Evolutionary conservation across 2,888 invertebrate species (phyloP), one percentile per base, ranked within the genome.

Genomic region (Chirona hameri): DNA sequence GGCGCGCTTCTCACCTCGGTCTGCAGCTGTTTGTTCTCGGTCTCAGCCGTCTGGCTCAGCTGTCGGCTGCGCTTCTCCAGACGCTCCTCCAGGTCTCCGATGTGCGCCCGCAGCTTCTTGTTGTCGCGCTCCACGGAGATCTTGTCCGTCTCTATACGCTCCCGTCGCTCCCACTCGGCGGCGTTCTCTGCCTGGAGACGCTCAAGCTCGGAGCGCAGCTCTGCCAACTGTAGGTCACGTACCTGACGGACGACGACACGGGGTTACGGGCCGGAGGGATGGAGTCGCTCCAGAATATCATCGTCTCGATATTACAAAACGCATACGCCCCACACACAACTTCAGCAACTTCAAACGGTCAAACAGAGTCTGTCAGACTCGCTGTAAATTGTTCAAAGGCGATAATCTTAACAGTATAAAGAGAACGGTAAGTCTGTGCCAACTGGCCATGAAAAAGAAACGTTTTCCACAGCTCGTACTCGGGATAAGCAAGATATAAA

Each of bases 101-200:
- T 88, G 87, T 94, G 93, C 29, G 88, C 88, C 48, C 90, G 88
- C 80, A 97, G 87, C 87, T 96, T 95, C 87, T 97, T 97, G 87
- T 96, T 97, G 86, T 97, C 97, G 65, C 97, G 90, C 87, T 97
- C 93, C 85, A 97, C 90, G 5, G 76, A 39, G 1, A 76, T 24
- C 87, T 96, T 96, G 86, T 97, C 97, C 0, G 96, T 95, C 89
- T 97, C 97, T 81, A 97, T 88, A 12, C 95, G 90, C 88, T 97
- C 97, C 9, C 97, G 90, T 88, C 95, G 95, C 29, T 94, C 95
- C 97, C 97, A 97, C 87, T 97, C 97, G 0, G 94, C 92, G 0
- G 96, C 96, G 88, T 97, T 97, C 89, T 97, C 97, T 0, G 94
- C 93, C 89, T 97, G 97, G 24, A 97, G 89, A 85, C 93, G 90